Conservation (phyloP, 2,113 vertebrate species). For the Steatornis caripensis region DNA sequence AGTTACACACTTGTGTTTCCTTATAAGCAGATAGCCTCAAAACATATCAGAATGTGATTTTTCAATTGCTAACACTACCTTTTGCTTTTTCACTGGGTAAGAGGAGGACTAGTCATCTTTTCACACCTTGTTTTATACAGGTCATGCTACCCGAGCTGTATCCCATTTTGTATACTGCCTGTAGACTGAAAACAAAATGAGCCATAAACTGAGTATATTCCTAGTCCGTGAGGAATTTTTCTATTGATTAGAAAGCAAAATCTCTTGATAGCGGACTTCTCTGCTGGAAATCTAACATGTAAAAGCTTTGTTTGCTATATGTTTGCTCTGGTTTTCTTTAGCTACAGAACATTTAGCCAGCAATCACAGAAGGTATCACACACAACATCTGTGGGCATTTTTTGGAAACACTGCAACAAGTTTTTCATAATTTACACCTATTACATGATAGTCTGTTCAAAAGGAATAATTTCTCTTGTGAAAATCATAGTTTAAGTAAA, state of each 20-base stretch:
- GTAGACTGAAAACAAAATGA: neutral
- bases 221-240: neutral
- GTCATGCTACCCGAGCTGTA: neutral
- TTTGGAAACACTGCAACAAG: neutral
- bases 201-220: neutral
- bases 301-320: neutral
- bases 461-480: neutral
- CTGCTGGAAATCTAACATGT: neutral
- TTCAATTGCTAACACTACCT: neutral
- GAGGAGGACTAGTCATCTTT: neutral
- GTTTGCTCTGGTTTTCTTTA: neutral
- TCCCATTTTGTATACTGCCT: neutral
- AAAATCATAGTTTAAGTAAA: neutral
- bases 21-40: neutral
- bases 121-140: neutral
- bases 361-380: neutral
- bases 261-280: neutral
- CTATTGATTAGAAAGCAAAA: neutral
- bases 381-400: neutral
- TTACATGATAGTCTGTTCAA: neutral
- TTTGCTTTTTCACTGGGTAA: neutral
- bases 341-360: neutral
- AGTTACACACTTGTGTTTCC: neutral
- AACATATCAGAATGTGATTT: neutral
- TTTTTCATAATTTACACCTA: neutral